A percentile compares a stretch with the other conserved stretches of the same genome.
Conservation (phyloP, 2,888 invertebrate species). For the Patella ulyssiponensis region DNA sequence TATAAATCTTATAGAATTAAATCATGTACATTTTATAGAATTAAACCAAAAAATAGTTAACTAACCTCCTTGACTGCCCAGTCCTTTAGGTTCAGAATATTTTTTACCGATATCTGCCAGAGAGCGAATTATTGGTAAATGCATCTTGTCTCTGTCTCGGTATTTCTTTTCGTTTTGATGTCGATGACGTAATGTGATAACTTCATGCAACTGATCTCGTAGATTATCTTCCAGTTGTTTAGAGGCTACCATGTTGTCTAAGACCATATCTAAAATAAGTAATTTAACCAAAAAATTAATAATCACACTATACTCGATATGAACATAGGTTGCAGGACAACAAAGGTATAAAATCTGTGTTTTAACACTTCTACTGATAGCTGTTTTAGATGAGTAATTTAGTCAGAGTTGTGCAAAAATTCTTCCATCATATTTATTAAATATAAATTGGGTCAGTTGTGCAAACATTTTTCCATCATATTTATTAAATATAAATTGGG, state of each 20-base stretch:
- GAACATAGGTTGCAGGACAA: neutral
- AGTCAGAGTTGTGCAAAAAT: too few species aligned
- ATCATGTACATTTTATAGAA: too few species aligned
- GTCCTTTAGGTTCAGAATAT: constrained; percentile 78
- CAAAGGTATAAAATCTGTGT: neutral
- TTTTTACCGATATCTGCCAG: constrained; percentile 96
- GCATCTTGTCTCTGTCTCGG: constrained; percentile 63
- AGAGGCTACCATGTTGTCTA: constrained; percentile 90
- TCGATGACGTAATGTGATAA: constrained; percentile 88
- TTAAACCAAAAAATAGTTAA: neutral
- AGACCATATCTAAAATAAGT: constrained; percentile 79
- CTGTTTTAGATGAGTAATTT: too few species aligned
- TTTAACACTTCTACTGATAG: too few species aligned
- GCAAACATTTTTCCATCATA: too few species aligned
- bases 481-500: too few species aligned
- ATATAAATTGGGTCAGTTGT: too few species aligned
- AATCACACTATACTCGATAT: neutral
- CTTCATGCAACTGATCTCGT: constrained; percentile 86
- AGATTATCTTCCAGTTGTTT: constrained; percentile 82
- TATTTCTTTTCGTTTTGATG: constrained; percentile 87
- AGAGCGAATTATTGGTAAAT: constrained; percentile 79
- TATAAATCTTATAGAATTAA: too few species aligned
- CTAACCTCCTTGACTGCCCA: constrained; percentile 40
- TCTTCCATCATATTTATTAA: too few species aligned
- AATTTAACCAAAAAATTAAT: neutral